Evolutionary conservation across 2,888 invertebrate genomes (phyloP).

Genomic region (Cyrtodaria siliqua): DNA sequence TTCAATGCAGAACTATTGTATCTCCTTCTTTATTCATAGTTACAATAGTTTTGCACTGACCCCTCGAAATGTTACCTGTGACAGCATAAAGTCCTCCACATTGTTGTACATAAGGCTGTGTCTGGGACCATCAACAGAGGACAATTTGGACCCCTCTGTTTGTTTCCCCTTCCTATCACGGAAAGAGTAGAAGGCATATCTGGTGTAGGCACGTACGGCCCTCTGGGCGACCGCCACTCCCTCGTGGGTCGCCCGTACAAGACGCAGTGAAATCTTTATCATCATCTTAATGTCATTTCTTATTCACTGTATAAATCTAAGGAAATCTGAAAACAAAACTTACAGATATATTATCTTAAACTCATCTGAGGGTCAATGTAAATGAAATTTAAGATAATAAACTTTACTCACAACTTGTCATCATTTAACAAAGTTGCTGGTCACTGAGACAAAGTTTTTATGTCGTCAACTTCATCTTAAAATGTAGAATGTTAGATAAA

Average conservation of each 20-base stretch:
- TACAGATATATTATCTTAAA: no score
- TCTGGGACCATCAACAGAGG: slow-evolving; percentile 60
- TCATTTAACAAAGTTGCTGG: no score
- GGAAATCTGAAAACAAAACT: neutral
- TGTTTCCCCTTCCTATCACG: slow-evolving; percentile 68
- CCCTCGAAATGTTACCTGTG: slow-evolving; percentile 67
- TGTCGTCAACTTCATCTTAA: no score
- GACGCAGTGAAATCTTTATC: slow-evolving; percentile 67
- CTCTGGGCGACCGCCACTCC: slow-evolving; percentile 62
- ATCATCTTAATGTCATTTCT: slow-evolving; percentile 49
- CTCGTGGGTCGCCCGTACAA: slow-evolving; percentile 66
- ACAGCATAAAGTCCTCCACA: slow-evolving; percentile 66
- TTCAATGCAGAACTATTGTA: no score
- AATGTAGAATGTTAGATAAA: no score
- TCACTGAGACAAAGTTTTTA: no score
- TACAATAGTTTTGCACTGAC: no score
- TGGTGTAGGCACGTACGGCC: slow-evolving; percentile 63
- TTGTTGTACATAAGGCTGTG: slow-evolving; percentile 64
- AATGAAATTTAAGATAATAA: no score
- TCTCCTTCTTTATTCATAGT: no score
- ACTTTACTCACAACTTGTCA: no score
- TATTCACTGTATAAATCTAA: slow-evolving; percentile 1
- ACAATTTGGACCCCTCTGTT: slow-evolving; percentile 51
- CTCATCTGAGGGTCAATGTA: no score
- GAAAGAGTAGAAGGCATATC: slow-evolving; percentile 70